phyloP scores from a whole-genome alignment of 2,113 vertebrate genomes.

The Atrichornis clamosus region DNA sequence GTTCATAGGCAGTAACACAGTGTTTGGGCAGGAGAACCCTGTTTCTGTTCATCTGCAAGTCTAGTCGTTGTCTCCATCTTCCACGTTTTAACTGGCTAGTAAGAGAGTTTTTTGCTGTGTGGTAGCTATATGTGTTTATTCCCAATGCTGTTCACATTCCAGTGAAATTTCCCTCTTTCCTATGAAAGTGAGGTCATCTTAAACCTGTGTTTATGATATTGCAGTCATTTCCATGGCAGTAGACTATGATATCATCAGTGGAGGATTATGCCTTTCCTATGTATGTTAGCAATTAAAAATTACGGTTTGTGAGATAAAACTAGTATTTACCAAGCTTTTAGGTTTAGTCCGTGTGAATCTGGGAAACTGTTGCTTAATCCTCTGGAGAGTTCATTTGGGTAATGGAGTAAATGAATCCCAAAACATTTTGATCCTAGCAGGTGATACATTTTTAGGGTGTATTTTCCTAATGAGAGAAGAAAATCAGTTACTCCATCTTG shows the following conservation, averaged over 20 bases:
- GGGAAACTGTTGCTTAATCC: constrained; percentile 69
- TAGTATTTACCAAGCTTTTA: constrained; percentile 58
- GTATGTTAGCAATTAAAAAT: constrained; percentile 67
- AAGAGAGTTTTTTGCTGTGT: not conserved
- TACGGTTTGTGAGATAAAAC: constrained; percentile 63
- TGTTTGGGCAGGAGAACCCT: not conserved
- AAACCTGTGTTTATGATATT: constrained; percentile 66
- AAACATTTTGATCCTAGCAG: constrained; percentile 48
- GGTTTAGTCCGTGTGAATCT: constrained; percentile 52
- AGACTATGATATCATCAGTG: constrained; percentile 71
- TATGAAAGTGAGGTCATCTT: constrained; percentile 53
- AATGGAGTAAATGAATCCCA: constrained; percentile 67
- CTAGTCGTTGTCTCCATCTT: not conserved
- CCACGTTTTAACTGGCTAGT: not conserved
- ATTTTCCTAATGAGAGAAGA: constrained; percentile 18
- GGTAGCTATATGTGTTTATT: not conserved
- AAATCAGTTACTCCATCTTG: constrained; percentile 19
- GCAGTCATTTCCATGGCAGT: constrained; percentile 68
- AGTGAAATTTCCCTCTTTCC: constrained; percentile 51
- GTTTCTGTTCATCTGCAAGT: not conserved
- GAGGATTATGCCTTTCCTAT: constrained; percentile 55
- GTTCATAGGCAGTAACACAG: not conserved
- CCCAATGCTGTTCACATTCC: constrained; percentile 7
- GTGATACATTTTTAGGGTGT: constrained; percentile 19
- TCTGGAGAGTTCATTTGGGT: constrained; percentile 54